These are phyloP conservation scores for Seladonia tumulorum DNA, from an alignment of 2,888 invertebrate genomes.

Conservation along the genomic window DNA sequence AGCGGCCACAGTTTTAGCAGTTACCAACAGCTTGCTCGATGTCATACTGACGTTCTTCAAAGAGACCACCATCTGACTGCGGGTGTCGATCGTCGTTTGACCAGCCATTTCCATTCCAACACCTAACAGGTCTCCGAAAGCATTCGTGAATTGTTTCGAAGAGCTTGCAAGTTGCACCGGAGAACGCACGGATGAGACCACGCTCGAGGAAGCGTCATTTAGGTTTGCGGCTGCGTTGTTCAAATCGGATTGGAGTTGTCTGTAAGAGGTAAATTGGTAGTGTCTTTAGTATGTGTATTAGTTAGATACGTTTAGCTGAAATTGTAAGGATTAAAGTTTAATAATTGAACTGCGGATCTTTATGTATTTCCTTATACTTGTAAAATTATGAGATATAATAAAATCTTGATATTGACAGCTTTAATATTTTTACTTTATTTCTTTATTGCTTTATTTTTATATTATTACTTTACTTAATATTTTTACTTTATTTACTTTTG, in stretches of 20 bases:
- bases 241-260: conserved; percentile 93
- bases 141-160: conserved; percentile 91
- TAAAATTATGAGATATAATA: background rate
- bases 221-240: conserved; percentile 93
- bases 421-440: background rate
- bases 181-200: conserved; percentile 91
- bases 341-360: background rate
- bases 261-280: conserved; percentile 75
- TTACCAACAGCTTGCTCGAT: conserved; percentile 93
- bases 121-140: conserved; percentile 91
- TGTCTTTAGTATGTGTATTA: background rate
- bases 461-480: too few relatives aligned
- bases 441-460: too few relatives aligned
- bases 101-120: conserved; percentile 95
- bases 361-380: too few relatives aligned
- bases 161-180: conserved; percentile 90
- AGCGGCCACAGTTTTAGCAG: conserved; percentile 95
- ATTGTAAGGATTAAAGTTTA: background rate
- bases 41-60: conserved; percentile 94
- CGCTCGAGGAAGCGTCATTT: conserved; percentile 93
- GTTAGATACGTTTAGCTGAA: background rate
- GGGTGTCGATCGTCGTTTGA: conserved; percentile 89
- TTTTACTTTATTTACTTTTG: background rate
- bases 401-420: background rate
- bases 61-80: conserved; percentile 93